Evolutionary conservation across 2,888 invertebrate genomes (phyloP).

Genomic region (Euplagia quadripunctaria): DNA sequence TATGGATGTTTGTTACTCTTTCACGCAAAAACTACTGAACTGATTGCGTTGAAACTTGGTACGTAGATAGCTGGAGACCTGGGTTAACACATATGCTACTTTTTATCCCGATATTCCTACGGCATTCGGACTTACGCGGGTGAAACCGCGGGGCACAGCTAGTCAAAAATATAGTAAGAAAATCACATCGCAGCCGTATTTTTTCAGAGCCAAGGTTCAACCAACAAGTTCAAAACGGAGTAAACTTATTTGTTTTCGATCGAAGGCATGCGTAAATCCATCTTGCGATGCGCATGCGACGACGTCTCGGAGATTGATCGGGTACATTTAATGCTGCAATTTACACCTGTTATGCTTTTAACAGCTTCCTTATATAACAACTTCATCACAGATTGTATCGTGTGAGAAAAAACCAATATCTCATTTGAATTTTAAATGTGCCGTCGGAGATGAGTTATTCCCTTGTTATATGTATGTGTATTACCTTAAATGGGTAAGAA

Average conservation of each 20-base stretch:
- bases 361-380: conserved; percentile 64
- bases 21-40: too few relatives aligned
- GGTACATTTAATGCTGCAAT: conserved; percentile 74
- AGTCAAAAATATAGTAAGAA: too few relatives aligned
- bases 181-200: too few relatives aligned
- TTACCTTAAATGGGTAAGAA: conserved; percentile 41
- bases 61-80: too few relatives aligned
- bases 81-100: too few relatives aligned
- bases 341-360: conserved; percentile 76
- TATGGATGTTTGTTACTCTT: too few relatives aligned
- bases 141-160: too few relatives aligned
- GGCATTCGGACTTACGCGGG: too few relatives aligned
- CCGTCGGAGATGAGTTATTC: conserved; percentile 33
- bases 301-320: conserved; percentile 71
- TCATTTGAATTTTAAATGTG: conserved; percentile 50
- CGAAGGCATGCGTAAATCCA: conserved; percentile 57
- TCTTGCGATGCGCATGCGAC: conserved; percentile 41
- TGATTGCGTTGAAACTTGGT: too few relatives aligned
- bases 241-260: conserved; percentile 22
- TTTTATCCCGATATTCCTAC: too few relatives aligned
- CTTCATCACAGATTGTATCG: conserved; percentile 61
- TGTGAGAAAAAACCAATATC: conserved; percentile 52
- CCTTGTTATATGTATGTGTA: conserved; percentile 24
- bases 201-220: neutral
- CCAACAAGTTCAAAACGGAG: neutral